A percentile compares a stretch with the other conserved stretches of the same genome.
phyloP scores from a whole-genome alignment of 2,888 invertebrate species.

The Pammene aurita region DNA sequence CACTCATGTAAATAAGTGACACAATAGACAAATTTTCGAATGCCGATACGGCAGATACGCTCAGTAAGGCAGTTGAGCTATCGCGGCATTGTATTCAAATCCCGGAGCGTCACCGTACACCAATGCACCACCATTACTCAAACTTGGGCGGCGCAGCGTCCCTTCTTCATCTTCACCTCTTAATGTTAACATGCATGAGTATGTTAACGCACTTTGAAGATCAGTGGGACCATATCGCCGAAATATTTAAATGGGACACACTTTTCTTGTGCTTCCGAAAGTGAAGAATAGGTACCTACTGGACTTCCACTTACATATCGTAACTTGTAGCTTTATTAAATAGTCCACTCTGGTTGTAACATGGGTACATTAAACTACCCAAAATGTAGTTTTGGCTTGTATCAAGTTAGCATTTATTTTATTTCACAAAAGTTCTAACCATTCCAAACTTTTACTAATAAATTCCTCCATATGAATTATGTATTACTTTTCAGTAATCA shows the following conservation, averaged over 20 bases:
- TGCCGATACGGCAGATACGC: not conserved
- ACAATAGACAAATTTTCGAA: not conserved
- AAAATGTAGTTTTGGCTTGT: too few relatives aligned
- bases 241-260: not conserved
- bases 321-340: too few relatives aligned
- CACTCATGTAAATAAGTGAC: not conserved
- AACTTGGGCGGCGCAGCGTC: constrained; percentile 60
- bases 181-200: not conserved
- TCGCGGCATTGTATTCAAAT: constrained; percentile 82
- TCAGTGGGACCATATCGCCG: not conserved
- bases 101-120: constrained; percentile 62
- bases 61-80: constrained; percentile 59
- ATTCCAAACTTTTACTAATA: too few relatives aligned
- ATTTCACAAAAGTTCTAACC: too few relatives aligned
- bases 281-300: too few relatives aligned
- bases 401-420: too few relatives aligned
- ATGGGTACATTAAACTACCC: too few relatives aligned
- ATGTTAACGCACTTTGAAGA: not conserved
- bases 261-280: too few relatives aligned
- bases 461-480: too few relatives aligned
- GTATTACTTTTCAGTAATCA: too few relatives aligned
- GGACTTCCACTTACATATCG: too few relatives aligned
- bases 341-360: too few relatives aligned
- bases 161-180: constrained; percentile 47
- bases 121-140: constrained; percentile 63